Evolutionary conservation across 92 coral and sea anemone species (phyloP), one percentile per base, ranked within the genome.

Genomic region (Zoanthus solanderi): DNA sequence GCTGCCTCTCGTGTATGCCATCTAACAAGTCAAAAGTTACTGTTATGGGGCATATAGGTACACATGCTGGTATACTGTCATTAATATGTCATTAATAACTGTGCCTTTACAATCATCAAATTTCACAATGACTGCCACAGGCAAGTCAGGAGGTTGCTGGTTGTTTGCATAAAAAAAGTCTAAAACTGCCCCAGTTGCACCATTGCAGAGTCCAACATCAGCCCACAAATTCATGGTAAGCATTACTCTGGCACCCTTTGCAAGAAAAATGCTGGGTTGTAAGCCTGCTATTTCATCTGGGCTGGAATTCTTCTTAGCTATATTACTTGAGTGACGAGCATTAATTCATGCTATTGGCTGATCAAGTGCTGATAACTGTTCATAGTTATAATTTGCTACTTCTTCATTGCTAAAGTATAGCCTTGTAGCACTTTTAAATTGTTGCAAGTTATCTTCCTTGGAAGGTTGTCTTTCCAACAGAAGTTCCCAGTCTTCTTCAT

Each of bases 401-500:
- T 87, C 86, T 77, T 87, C 90, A 87, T 87, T 87, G 84, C 86
- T 76, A 34, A 78, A 87, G 63, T 87, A 78, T 18, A 78, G 79
- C 54, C 90, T 87, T n/a, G 71, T 87, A 66, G 85, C 84, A 45
- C 63, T 4, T 61, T 87, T 78, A 87, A 87, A 88, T 68, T 88
- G 86, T 29, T 44, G 29, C 86, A 88, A n/a, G 86, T 79, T 79
- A n/a, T 44, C n/a, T 88, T 74, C 72, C 42, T 71, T 88, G 72
- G 76, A 68, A 87, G 87, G 87, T 45, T 87, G 76, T 75, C 89
- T 72, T 23, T 53, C 34, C 76, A 91, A 84, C 57, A 91, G 84
- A 69, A 80, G 87, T 91, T 87, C 76, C 91, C 93, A 91, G 66
- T 91, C 93, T 65, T 76, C 81, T 60, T 85, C 71, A 78, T 48